Evolutionary conservation across 2,797 vertebrate species (phyloP), one percentile per base, ranked within the genome.

Genomic region (Cynodonichthys magdalenae): DNA sequence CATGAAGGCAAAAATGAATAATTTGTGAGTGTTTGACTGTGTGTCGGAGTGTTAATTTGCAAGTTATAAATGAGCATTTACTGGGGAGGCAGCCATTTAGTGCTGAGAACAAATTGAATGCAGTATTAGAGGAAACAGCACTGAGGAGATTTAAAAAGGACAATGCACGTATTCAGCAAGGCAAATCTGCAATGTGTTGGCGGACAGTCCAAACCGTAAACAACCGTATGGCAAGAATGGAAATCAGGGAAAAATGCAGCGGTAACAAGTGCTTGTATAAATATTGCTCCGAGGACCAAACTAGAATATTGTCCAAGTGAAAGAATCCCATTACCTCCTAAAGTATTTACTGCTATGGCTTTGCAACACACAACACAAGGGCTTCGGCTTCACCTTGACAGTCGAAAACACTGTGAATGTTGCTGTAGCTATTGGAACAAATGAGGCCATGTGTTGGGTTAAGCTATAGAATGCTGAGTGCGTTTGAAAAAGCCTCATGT

Each of bases 61-160:
- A 8, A 57, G 34, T 53, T 67, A 65, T 63, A 79, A 84, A 77
- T 34, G 53, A 69, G 39, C 0, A 19, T 67, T 74, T 79, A 83
- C 67, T 59, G 57, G 70, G 51, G 47, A 79, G 72, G 82, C 44
- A 67, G 54, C 65, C 69, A 81, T 74, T 71, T 62, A 66, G 57
- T 0, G 6, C 62, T 20, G 19, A 56, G 46, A 78, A 75, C 62
- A 54, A 70, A 82, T 50, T 59, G 45, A 60, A 82, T 79, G 72
- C 27, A 66, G 66, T 74, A 65, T 59, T 66, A 70, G 69, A 44
- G 58, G 57, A 73, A 79, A 39, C 12, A 39, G 36, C 11, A 4
- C 59, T 47, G 56, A 60, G 77, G 47, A 19, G 61, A 28, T 55
- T 54, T 31, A 15, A 63, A 51, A 66, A 56, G 44, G 47, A 61